Base-by-base conservation (phyloP, 2,797 vertebrate species). In the Liparis tanakae region DNA sequence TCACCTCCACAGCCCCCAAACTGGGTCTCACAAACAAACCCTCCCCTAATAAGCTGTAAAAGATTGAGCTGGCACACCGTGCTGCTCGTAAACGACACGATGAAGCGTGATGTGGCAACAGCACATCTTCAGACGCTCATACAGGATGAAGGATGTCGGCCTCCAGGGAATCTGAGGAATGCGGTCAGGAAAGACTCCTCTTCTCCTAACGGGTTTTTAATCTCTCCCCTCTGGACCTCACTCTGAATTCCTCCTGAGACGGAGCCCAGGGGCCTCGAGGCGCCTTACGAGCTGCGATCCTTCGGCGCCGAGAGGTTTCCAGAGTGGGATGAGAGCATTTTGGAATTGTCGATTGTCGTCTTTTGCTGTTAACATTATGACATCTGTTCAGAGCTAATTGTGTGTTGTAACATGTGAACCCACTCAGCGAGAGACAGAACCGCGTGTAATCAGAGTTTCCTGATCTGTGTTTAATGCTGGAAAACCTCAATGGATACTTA, bases 181-280 rank as follows among this genome's bases (percentile, higher is more conserved):
- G 73, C n/a, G 3, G 46, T 54, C 44, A 68, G 67, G 69, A 59
- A 58, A 74, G 48, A 65, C 39, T 72, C 62, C 44, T 67, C 37
- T 76, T 39, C 68, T 80, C 70, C 48, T 43, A 69, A 44, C 80
- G 66, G 71, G 79, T 68, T 85, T 83, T 66, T 65, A 82, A 80
- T 70, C 54, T 65, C 18, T 10, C 44, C 61, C 1, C 69, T 63
- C n/a, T 7, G n/a, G 13, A 65, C 44, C 66, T 72, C 55, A n/a
- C n/a, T 20, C 33, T 70, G 48, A 57, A 48, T 64, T 65, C 37
- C 59, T 72, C 15, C 25, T 13, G 6, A 8, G 15, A 12, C 8
- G 8, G 37, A 43, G 18, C 8, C 5, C 77, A 79, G 67, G 81
- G 80, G 18, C 71, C 78, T 61, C 0, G 0, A 65, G 65, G 76